Evolutionary conservation across 2,113 vertebrate genomes (phyloP).

Genomic region (Esox niger): DNA sequence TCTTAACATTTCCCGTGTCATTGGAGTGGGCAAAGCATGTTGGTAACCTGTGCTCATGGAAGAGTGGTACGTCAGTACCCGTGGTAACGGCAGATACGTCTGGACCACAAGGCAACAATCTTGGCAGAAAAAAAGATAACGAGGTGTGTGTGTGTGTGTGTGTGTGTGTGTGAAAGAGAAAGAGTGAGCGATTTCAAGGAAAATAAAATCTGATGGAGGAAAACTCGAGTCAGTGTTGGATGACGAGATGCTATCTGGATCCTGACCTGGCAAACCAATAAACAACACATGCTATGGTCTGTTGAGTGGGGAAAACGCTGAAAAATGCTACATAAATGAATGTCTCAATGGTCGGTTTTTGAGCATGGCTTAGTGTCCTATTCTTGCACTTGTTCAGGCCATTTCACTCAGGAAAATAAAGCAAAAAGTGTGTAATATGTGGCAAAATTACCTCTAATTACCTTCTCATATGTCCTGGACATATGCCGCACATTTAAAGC

Average conservation of each 20-base stretch:
- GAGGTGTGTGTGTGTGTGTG: conserved; percentile 61
- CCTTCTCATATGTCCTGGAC: conserved; percentile 54
- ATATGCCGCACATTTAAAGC: conserved; percentile 43
- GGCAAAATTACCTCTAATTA: conserved; percentile 65
- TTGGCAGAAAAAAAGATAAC: conserved; percentile 69
- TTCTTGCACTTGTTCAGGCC: conserved; percentile 69
- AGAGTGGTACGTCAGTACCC: conserved; percentile 52
- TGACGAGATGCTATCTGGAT: conserved; percentile 64
- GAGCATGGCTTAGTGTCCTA: conserved; percentile 38
- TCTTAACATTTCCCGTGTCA: conserved; percentile 55
- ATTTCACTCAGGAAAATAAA: conserved; percentile 59
- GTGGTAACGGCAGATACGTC: conserved; percentile 58
- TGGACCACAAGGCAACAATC: conserved; percentile 64
- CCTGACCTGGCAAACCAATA: conserved; percentile 56
- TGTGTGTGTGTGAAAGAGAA: conserved; percentile 28
- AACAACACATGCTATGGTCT: conserved; percentile 53
- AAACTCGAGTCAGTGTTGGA: conserved; percentile 65
- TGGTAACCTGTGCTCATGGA: conserved; percentile 59
- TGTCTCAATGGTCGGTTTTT: conserved; percentile 32
- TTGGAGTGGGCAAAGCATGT: conserved; percentile 56
- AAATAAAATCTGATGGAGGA: conserved; percentile 63
- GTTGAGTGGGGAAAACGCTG: conserved; percentile 46
- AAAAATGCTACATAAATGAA: conserved; percentile 51
- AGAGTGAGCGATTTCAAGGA: conserved; percentile 62
- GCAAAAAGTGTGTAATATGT: conserved; percentile 61